Base-by-base conservation (phyloP, 2,797 vertebrate genomes). In the Huso huso region DNA sequence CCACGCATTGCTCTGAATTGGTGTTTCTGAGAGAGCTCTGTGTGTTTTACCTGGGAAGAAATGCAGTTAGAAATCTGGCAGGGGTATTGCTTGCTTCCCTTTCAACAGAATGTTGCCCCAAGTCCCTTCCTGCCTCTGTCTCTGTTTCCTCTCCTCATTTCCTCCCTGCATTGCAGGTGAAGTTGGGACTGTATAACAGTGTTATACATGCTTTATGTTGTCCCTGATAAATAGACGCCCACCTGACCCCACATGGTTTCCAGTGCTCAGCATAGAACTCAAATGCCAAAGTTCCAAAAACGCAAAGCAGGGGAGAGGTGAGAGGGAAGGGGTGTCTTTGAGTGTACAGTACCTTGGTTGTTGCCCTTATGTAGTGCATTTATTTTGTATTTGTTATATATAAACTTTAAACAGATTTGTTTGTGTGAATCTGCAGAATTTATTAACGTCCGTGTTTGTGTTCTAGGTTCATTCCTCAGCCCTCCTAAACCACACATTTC, bases 401-500 rank as follows among this genome's bases (percentile, higher is more conserved):
- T 68, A 1, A 62, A 13, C 10, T 68, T 60, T 61, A 11, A 53
- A 2, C 15, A 7, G 55, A 48, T 7, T 52, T 11, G 13, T 77
- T 1, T 69, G 10, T 10, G 3, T 67, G 64, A 51, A 55, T 61
- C 7, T 51, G 5, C 23, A 37, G 66, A 0, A 78, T 60, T 72
- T 48, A 8, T 13, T 49, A 49, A 61, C 66, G 68, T 67, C 60
- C 73, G 13, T 78, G 62, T 74, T 77, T 70, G 2, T 76, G 80
- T 23, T 3, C 62, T 82, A 99, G 96, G 95, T 75, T 92, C 96
- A 10, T 98, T 95, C 76, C 87, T 99, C 76, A 94, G 91, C 66
- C 95, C 96, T 69, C 92, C 95, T 0, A 93, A 94, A 88, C 78
- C 73, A 61, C 87, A 93, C 52, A 92, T 97, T 75, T 88, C 93